A percentile compares a stretch with the other conserved stretches of the same genome.
Conservation (phyloP, 2,888 invertebrate genomes). For the Tipula helvola region DNA sequence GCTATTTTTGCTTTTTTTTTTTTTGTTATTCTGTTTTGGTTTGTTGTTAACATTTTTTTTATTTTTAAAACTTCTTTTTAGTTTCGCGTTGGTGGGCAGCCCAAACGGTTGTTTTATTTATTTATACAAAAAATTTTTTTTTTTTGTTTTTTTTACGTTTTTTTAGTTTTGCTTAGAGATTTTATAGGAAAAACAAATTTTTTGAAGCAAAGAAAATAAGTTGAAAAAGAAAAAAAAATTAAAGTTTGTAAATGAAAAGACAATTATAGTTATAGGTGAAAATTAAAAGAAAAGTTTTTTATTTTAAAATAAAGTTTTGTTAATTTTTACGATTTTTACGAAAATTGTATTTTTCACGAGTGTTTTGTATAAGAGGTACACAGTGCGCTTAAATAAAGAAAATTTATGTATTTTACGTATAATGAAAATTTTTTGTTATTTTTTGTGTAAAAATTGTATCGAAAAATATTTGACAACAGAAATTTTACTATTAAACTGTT, state of each 20-base stretch:
- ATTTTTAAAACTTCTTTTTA: slow-evolving; percentile 14
- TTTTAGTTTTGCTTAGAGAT: background rate
- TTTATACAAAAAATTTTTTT: background rate
- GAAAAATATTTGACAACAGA: background rate
- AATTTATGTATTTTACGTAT: background rate
- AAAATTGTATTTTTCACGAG: background rate
- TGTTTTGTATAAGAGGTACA: background rate
- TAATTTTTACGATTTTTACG: background rate
- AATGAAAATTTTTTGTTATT: background rate
- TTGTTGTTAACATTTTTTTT: slow-evolving; percentile 9
- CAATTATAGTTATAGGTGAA: background rate
- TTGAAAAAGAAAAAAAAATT: background rate
- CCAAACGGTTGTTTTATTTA: slow-evolving; percentile 15
- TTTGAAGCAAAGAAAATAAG: background rate
- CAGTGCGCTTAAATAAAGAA: background rate
- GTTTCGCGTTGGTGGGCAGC: slow-evolving; percentile 19
- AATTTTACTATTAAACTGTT: background rate
- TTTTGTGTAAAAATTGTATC: background rate
- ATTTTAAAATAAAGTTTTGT: background rate
- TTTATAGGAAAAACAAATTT: background rate
- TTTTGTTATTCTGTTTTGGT: background rate
- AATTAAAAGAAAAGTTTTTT: background rate
- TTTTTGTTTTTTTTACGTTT: background rate
- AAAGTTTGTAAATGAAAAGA: background rate
- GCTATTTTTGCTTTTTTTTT: background rate